Conservation (phyloP, 2,797 vertebrate species). For the Xenopus petersii region DNA sequence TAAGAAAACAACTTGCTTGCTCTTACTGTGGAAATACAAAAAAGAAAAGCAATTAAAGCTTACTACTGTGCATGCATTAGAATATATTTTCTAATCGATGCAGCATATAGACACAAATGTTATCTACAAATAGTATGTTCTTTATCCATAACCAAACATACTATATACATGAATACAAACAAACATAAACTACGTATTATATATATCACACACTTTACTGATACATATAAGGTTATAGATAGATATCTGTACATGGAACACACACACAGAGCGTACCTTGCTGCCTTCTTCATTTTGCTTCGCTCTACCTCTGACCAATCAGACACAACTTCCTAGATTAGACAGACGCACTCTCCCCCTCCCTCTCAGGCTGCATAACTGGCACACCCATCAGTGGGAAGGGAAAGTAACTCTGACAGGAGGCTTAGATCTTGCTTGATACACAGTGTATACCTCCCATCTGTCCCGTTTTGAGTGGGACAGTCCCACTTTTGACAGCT, state of each 20-base stretch:
- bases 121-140: background rate
- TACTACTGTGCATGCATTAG: background rate
- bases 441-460: too few species aligned
- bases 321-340: constrained; percentile 7
- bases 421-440: too few species aligned
- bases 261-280: constrained; percentile 12
- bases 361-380: background rate
- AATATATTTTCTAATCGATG: background rate
- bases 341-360: background rate
- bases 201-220: too few species aligned
- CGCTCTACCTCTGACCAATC: background rate
- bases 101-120: background rate
- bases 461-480: too few species aligned
- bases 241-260: background rate
- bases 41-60: background rate
- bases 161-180: background rate
- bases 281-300: constrained; percentile 25
- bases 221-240: background rate
- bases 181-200: background rate
- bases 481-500: too few species aligned
- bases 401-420: background rate
- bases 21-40: constrained; percentile 32
- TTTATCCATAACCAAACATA: background rate
- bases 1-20: constrained; percentile 38
- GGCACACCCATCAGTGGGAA: constrained; percentile 2